Evolutionary conservation across 2,113 vertebrate species (phyloP), one percentile per base, ranked within the genome.

Genomic region (Pelobates fuscus): DNA sequence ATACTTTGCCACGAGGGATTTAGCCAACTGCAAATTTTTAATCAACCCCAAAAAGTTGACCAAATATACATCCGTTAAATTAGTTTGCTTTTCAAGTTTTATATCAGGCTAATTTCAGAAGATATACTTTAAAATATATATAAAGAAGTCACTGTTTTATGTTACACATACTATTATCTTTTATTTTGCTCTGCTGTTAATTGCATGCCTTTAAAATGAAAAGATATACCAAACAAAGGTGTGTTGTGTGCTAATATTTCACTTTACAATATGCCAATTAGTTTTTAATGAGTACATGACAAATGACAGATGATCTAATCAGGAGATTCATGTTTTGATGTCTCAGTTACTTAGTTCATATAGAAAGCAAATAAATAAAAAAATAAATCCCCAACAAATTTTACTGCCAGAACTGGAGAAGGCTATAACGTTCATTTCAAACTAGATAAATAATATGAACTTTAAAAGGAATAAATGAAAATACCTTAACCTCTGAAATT

Each of bases 281-380:
- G 90, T 90, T 89, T 92, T 93, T 91, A 91, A 91, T 90, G 87
- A 81, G 32, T 82, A 90, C 85, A 85, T 91, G 91, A 90, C 91
- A 91, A 78, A 87, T 92, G 91, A 92, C 91, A 73, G 89, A 92
- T 93, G 89, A 88, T 88, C 89, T 91, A 91, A 93, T 93, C 91
- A 92, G 87, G 86, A 85, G 88, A 91, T 90, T 90, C 90, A 90
- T 87, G 83, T 85, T 83, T 89, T 84, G 80, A 81, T 81, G 84
- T 89, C 91, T 93, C 91, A 89, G 85, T 92, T 92, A 91, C 87
- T 88, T 90, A 87, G 84, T 87, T 87, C 88, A 85, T 89, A 93
- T 91, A 88, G 88, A 86, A 82, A 82, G 86, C 2, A n/a, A 90
- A 91, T 91, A 72, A 37, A 62, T 71, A 27, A 62, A 26, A 59